Evolutionary conservation across 1,140 invertebrate genomes (phyloP).

Genomic region (Anadara kagoshimensis): DNA sequence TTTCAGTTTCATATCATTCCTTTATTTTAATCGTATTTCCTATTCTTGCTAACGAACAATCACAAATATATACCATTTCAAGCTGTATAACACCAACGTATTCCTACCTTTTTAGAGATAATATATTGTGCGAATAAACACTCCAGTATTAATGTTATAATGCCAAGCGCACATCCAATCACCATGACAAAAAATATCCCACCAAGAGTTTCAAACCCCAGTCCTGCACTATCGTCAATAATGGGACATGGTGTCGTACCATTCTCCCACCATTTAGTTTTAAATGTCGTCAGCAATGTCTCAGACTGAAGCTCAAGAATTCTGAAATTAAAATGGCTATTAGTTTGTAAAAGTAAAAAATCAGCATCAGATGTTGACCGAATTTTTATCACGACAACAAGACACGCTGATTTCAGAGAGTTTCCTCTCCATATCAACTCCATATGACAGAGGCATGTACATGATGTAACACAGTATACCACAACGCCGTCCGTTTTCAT

Average conservation of each 20-base stretch:
- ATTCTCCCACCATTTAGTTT: conserved; percentile 97
- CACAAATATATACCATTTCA: too few species aligned
- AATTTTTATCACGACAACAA: conserved; percentile 78
- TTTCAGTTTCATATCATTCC: too few species aligned
- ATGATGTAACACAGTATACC: too few species aligned
- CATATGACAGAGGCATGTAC: too few species aligned
- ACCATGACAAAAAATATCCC: conserved; percentile 32
- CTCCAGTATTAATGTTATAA: conserved; percentile 19
- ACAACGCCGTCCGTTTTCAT: too few species aligned
- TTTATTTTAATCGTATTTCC: too few species aligned
- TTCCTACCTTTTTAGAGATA: too few species aligned
- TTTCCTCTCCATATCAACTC: too few species aligned
- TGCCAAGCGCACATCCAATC: conserved; percentile 17
- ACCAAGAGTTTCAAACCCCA: conserved; percentile 25
- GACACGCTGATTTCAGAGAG: too few species aligned
- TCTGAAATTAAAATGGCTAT: conserved; percentile 76
- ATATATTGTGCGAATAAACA: too few species aligned
- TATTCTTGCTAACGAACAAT: too few species aligned
- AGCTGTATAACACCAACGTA: too few species aligned
- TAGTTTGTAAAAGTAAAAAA: conserved; percentile 68
- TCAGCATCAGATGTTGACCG: conserved; percentile 93
- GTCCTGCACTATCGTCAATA: conserved; percentile 20
- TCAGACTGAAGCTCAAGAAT: conserved; percentile 95
- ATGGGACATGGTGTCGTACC: conserved; percentile 16
- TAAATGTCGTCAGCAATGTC: conserved; percentile 90